Evolutionary conservation across 2,888 invertebrate genomes (phyloP), one percentile per base, ranked within the genome.

Genomic region (Melanchra persicariae): DNA sequence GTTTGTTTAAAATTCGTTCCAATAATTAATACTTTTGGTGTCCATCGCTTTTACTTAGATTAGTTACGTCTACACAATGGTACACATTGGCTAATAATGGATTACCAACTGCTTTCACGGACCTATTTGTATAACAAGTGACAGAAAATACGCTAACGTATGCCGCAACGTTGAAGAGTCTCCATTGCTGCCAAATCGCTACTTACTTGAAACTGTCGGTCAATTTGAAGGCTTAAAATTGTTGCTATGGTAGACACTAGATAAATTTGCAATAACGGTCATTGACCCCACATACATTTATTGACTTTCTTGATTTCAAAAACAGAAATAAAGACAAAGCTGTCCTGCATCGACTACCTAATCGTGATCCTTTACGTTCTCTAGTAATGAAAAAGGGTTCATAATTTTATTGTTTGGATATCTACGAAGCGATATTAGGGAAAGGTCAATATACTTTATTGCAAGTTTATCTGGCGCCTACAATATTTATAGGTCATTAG

Each of bases 81-180:
- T 37, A 54, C 19, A 59, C 59, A 63, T 43, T 19, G 57, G 71
- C 43, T 77, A 73, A 67, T 72, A 78, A 66, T 71, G 69, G 74
- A 63, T 69, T 57, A 52, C 55, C 26, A 54, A 63, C 49, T 58
- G 67, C 60, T 73, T 78, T 73, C 67, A 73, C 74, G n/a, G 17
- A 59, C 52, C 77, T 57, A 52, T 68, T 64, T 57, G 57, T 59
- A 67, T 60, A 52, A 47, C 45, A n/a, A 70, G 30, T 43, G 49
- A 45, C 51, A 62, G 58, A 65, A 65, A 62, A 49, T 71, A 62
- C 43, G 26, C 52, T 37, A 65, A 30, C 57, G 12, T 34, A 6
- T 63, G 59, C 75, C 70, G 77, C 63, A 76, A 55, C 7, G 51
- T 45, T 47, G 15, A 47, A 57, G 49, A 37, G 40, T 49, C 17